Conservation (phyloP, 2,888 invertebrate species). For the Crepidodera aurea region DNA sequence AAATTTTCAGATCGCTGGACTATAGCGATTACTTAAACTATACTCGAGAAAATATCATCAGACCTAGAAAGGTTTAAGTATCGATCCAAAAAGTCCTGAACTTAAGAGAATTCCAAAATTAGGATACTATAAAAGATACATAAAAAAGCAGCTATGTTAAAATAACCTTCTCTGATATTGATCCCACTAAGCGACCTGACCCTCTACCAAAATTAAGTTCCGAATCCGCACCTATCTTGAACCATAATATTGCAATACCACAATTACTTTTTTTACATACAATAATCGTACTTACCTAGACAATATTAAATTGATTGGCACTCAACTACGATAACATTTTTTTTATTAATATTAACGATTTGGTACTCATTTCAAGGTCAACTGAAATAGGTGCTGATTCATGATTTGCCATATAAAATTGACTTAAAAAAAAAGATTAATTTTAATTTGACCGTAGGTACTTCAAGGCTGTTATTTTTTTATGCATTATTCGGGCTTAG, state of each 20-base stretch:
- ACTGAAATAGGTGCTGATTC: background rate
- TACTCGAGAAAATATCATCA: too few species aligned
- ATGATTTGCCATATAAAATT: conserved; percentile 4
- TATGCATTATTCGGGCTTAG: background rate
- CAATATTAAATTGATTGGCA: conserved; percentile 7
- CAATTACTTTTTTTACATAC: background rate
- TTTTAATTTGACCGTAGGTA: conserved; percentile 3
- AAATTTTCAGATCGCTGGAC: too few species aligned
- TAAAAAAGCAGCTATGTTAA: too few species aligned
- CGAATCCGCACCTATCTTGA: too few species aligned
- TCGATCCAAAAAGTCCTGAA: too few species aligned
- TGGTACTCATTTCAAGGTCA: conserved; percentile 2
- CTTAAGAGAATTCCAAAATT: too few species aligned
- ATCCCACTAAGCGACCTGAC: too few species aligned
- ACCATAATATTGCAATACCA: background rate
- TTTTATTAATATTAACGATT: background rate
- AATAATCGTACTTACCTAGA: conserved; percentile 5
- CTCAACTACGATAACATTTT: conserved; percentile 1
- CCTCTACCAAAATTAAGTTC: too few species aligned
- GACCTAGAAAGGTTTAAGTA: too few species aligned
- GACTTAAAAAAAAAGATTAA: background rate
- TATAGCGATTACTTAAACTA: too few species aligned
- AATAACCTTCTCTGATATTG: too few species aligned
- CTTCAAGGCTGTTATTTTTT: background rate
- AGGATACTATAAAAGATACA: too few species aligned